Conservation (phyloP, 2,888 invertebrate species). For the Cephus nigrinus region DNA sequence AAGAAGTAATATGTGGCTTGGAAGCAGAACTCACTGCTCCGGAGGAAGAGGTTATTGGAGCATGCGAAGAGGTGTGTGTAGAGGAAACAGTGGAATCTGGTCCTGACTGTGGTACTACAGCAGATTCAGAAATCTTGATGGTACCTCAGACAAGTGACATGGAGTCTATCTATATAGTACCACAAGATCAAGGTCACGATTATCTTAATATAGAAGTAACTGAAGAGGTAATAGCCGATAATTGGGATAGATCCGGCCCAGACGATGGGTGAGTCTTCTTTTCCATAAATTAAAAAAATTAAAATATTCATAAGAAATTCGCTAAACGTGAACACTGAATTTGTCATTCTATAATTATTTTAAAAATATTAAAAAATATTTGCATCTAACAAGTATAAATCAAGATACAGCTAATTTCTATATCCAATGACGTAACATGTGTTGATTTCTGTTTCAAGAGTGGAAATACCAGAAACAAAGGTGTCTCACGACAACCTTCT, state of each 20-base stretch:
- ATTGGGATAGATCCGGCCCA: constrained; percentile 80
- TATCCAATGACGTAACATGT: background rate
- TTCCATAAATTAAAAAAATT: background rate
- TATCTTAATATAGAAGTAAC: constrained; percentile 73
- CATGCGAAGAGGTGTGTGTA: constrained; percentile 66
- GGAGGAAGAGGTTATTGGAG: constrained; percentile 62
- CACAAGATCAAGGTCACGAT: constrained; percentile 65
- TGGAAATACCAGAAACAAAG: constrained; percentile 73
- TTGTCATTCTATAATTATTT: background rate
- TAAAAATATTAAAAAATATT: too few species aligned
- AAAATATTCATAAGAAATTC: background rate
- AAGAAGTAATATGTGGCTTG: constrained; percentile 70
- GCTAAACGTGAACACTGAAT: background rate
- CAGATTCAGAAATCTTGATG: constrained; percentile 58
- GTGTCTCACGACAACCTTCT: constrained; percentile 64
- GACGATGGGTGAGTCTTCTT: constrained; percentile 73
- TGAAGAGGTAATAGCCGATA: constrained; percentile 85
- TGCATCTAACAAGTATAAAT: background rate
- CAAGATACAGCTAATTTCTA: background rate
- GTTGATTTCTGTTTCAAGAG: constrained; percentile 64
- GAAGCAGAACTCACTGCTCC: constrained; percentile 65
- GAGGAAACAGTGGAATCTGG: constrained; percentile 60
- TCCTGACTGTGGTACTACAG: constrained; percentile 34
- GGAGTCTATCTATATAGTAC: constrained; percentile 67
- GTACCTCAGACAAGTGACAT: constrained; percentile 61